Conservation (phyloP, 2,888 invertebrate genomes). For the Laothoe populi region DNA sequence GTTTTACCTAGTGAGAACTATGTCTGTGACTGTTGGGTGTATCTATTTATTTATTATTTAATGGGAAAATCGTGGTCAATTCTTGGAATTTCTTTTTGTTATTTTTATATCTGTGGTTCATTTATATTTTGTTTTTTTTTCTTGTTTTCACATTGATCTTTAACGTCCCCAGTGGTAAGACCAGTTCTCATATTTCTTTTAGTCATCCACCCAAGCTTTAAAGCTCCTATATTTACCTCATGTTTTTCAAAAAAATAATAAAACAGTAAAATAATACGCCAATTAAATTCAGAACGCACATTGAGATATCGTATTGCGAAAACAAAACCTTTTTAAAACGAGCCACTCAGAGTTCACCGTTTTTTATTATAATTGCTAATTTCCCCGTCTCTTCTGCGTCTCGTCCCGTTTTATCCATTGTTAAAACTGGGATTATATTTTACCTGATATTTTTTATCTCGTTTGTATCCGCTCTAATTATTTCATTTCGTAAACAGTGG, state of each 20-base stretch:
- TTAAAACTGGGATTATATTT: constrained; percentile 72
- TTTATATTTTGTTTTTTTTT: too few species aligned
- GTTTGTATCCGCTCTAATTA: constrained; percentile 74
- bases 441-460: constrained; percentile 63
- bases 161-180: too few species aligned
- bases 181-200: background rate
- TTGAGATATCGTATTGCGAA: constrained; percentile 52
- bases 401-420: constrained; percentile 61
- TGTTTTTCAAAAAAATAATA: background rate
- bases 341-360: constrained; percentile 54
- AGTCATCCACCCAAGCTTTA: background rate
- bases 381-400: constrained; percentile 57
- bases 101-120: too few species aligned
- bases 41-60: too few species aligned
- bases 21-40: too few species aligned
- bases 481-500: constrained; percentile 76
- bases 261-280: constrained; percentile 20
- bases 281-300: constrained; percentile 24
- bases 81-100: too few species aligned
- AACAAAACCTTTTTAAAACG: constrained; percentile 65
- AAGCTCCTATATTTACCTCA: background rate
- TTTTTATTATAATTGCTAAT: constrained; percentile 81
- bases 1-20: too few species aligned
- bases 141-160: too few species aligned
- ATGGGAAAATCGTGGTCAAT: too few species aligned